phyloP scores from a whole-genome alignment of 1,140 invertebrate species.

The Ylistrum balloti region DNA sequence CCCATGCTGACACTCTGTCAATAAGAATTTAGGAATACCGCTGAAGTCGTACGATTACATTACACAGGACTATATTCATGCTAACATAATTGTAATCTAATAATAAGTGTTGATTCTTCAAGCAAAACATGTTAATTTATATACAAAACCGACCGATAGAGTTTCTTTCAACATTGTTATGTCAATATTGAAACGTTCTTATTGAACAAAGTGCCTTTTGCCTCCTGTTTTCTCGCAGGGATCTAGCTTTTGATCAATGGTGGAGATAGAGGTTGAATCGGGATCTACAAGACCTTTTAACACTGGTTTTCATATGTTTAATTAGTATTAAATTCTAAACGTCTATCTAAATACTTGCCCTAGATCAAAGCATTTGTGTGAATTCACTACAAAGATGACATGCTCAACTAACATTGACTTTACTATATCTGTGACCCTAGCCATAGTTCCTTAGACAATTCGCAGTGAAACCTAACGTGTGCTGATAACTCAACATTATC shows the following conservation, averaged over 20 bases:
- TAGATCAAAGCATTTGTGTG: not conserved
- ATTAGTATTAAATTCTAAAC: constrained; percentile 14
- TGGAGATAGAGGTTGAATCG: not conserved
- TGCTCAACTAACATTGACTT: constrained; percentile 34
- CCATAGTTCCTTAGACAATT: not conserved
- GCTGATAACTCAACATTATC: not conserved
- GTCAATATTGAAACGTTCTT: constrained; percentile 14
- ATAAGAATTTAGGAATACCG: too few species aligned
- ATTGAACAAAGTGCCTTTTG: not conserved
- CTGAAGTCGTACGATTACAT: not conserved
- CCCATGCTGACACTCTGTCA: too few species aligned
- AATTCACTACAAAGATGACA: constrained; percentile 5
- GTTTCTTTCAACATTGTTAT: not conserved
- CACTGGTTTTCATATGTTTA: not conserved
- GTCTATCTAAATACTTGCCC: not conserved
- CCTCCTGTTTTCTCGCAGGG: not conserved
- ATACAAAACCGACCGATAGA: not conserved
- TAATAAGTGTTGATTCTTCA: not conserved
- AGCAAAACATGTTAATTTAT: not conserved
- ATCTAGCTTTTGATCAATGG: not conserved
- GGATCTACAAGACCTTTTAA: not conserved
- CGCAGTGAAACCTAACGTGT: not conserved
- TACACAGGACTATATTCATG: not conserved
- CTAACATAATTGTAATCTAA: not conserved
- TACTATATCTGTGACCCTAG: not conserved